phyloP scores from a whole-genome alignment of 92 coral and sea anemone genomes.

The Micromussa lordhowensis region DNA sequence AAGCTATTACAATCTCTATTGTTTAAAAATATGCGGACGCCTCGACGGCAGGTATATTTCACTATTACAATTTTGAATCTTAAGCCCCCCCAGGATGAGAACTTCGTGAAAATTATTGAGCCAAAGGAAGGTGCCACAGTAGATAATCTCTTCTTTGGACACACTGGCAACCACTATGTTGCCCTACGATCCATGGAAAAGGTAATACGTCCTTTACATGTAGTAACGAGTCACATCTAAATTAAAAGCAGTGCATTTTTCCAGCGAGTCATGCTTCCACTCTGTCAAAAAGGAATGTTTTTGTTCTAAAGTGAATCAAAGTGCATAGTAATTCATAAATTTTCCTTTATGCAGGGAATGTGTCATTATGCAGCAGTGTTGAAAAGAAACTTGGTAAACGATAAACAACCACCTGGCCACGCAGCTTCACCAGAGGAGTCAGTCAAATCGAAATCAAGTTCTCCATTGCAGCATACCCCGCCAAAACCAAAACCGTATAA shows the following conservation, averaged over 20 bases:
- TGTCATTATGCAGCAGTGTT: conserved; percentile 53
- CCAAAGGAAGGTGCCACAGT: conserved; percentile 36
- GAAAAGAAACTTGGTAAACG: conserved; percentile 45
- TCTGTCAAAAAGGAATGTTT: not conserved
- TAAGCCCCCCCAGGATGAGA: conserved; percentile 38
- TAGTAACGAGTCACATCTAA: not conserved
- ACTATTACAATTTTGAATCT: conserved; percentile 22
- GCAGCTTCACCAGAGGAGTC: conserved; percentile 44
- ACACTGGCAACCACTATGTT: conserved; percentile 44
- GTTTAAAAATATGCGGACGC: conserved; percentile 19
- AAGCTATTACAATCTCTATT: conserved; percentile 17
- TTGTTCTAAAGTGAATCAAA: not conserved
- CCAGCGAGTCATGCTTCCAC: not conserved
- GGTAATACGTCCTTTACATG: not conserved
- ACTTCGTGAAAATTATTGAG: conserved; percentile 35
- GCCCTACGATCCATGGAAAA: conserved; percentile 27
- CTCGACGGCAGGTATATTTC: conserved; percentile 30
- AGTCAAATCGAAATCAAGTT: conserved; percentile 43
- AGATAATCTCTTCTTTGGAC: conserved; percentile 45
- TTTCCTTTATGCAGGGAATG: conserved; percentile 40
- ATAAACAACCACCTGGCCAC: conserved; percentile 38
- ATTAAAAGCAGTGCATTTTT: not conserved
- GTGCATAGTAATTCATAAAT: not conserved
- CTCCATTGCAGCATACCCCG: conserved; percentile 50
- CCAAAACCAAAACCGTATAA: conserved; percentile 38